Percentiles rank a stretch among this genome's conserved stretches.
phyloP scores from a whole-genome alignment of 1,140 invertebrate genomes.

The Ptiloglossa arizonensis region DNA sequence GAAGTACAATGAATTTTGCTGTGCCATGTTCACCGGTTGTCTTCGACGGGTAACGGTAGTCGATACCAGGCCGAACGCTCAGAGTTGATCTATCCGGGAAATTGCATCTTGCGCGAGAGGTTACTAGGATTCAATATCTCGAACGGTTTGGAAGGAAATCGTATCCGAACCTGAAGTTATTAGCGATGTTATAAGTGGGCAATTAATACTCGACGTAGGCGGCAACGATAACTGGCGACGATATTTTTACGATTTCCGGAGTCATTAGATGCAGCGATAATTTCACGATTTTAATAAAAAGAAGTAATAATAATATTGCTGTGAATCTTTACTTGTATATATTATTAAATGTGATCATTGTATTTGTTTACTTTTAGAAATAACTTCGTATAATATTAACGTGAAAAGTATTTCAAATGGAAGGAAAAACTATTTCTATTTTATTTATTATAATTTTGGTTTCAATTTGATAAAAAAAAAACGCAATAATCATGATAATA shows the following conservation, averaged over 20 bases:
- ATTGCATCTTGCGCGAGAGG: slow-evolving; percentile 6
- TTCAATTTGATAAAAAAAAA: too few relatives aligned
- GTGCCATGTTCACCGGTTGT: neutral
- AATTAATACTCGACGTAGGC: neutral
- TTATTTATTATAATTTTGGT: too few relatives aligned
- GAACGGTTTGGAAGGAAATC: slow-evolving; percentile 4
- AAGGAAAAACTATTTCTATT: too few relatives aligned
- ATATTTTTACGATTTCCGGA: neutral
- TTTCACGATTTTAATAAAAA: neutral
- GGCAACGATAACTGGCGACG: neutral
- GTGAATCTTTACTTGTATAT: too few relatives aligned
- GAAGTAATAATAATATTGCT: too few relatives aligned
- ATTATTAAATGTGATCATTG: too few relatives aligned
- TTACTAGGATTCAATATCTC: slow-evolving; percentile 13
- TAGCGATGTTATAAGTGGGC: neutral
- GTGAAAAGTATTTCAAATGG: too few relatives aligned
- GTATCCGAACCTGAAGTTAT: neutral
- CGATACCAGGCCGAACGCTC: neutral
- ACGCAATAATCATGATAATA: too few relatives aligned
- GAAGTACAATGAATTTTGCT: slow-evolving; percentile 21
- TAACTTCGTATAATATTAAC: too few relatives aligned
- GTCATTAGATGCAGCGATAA: neutral
- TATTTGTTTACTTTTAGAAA: too few relatives aligned
- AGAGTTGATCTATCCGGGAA: slow-evolving; percentile 16
- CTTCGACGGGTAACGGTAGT: slow-evolving; percentile 38